Conservation (phyloP, 2,113 vertebrate genomes). For the Aegypius monachus region DNA sequence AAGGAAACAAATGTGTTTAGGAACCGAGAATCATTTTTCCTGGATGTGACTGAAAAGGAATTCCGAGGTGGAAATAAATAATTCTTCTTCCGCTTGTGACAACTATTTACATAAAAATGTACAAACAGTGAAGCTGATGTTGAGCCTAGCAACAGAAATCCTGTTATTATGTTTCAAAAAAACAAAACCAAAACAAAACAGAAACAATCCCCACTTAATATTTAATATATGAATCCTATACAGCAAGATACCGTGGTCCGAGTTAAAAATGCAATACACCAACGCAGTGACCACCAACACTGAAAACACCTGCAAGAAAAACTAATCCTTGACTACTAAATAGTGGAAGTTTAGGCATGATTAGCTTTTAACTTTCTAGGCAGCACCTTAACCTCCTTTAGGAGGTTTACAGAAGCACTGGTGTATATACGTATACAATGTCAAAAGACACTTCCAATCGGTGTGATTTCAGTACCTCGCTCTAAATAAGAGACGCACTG, state of each 20-base stretch:
- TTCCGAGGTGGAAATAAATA: slow-evolving; percentile 78
- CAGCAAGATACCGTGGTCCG: slow-evolving; percentile 4
- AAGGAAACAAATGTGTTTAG: slow-evolving; percentile 71
- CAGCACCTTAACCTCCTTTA: neutral
- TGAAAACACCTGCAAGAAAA: neutral
- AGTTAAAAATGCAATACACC: slow-evolving; percentile 22
- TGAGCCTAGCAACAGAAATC: slow-evolving; percentile 55
- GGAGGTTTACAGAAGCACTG: neutral
- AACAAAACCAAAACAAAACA: neutral
- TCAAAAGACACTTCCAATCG: neutral
- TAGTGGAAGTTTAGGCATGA: slow-evolving; percentile 5
- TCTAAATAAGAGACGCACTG: rapidly evolving
- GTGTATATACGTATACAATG: rapidly evolving
- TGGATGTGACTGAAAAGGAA: slow-evolving; percentile 42
- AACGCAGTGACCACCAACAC: neutral
- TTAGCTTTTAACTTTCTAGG: neutral
- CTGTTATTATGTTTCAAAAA: neutral
- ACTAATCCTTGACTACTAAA: slow-evolving; percentile 45
- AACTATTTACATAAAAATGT: slow-evolving; percentile 80
- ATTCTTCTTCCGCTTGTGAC: slow-evolving; percentile 67
- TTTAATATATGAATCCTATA: slow-evolving; percentile 46
- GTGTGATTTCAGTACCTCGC: neutral
- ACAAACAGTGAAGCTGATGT: slow-evolving; percentile 65
- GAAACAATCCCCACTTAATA: slow-evolving; percentile 40
- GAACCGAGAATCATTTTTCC: slow-evolving; percentile 43